Base-by-base conservation (phyloP, 2,797 vertebrate species). In the Australoheros facetus region DNA sequence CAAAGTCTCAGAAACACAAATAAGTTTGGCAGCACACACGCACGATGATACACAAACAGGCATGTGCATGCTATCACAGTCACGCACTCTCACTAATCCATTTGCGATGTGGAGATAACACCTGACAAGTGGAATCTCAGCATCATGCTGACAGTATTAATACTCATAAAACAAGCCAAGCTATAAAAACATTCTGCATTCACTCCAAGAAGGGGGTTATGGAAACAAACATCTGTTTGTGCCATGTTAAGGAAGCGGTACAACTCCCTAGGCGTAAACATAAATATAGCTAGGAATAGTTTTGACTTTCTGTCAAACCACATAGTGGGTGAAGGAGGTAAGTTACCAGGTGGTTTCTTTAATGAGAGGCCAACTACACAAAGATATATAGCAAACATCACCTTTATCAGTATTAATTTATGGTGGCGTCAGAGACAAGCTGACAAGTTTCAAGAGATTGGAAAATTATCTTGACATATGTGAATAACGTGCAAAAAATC, bases 181-280 rank as follows among this genome's bases (percentile, higher is more conserved):
- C 87, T 86, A 79, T 87, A 91, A 91, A 91, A 91, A 91, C 75
- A 93, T 55, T 76, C 84, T 3, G 81, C 75, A 74, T 88, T 88
- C 91, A 57, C 81, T 83, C 79, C 75, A 59, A 78, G 75, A 91
- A 70, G 48, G 82, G 69, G 80, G 56, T 81, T 84, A 77, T 75
- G 82, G 79, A 91, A 85, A 89, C 80, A 88, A 91, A 93, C 85
- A 90, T 78, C 60, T 90, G 85, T 85, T 92, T 85, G 86, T 92
- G 90, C 82, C 86, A 82, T 85, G 87, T 83, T 80, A 75, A 86
- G 79, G 71, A 76, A 79, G 87, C 80, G 75, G 72, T 51, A 62
- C 77, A 76, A 73, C 85, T 87, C 62, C 71, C 51, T 58, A 54
- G 75, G 84, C 84, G 77, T 83, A 81, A 85, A 88, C 84, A 88